Percentiles rank a stretch among this genome's conserved stretches.
Evolutionary conservation across 2,888 invertebrate genomes (phyloP).

Genomic region (Mycalesis mineus): DNA sequence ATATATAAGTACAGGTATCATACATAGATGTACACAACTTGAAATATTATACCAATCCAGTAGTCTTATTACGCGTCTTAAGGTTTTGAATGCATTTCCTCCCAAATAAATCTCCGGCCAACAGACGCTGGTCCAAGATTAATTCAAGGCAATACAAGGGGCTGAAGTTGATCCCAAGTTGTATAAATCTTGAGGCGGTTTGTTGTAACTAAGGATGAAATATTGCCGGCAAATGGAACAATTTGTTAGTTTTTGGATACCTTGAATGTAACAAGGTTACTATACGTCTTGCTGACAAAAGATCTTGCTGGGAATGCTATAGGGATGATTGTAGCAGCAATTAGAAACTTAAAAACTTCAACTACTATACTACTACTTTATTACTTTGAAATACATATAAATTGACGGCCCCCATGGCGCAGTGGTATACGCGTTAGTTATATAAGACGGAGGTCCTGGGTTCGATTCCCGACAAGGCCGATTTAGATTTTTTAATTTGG

Average conservation of each 20-base stretch:
- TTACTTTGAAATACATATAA: too few species aligned
- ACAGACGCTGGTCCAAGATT: conserved; percentile 4
- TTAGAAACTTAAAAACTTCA: too few species aligned
- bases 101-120: conserved; percentile 8
- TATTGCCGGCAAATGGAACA: conserved; percentile 11
- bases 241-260: conserved; percentile 13
- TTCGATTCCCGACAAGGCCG: too few species aligned
- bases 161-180: conserved; percentile 13
- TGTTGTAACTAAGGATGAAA: conserved; percentile 17
- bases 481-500: too few species aligned
- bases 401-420: too few species aligned
- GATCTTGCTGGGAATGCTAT: too few species aligned
- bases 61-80: conserved; percentile 1
- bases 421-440: too few species aligned
- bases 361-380: too few species aligned
- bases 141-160: conserved; percentile 15
- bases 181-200: conserved; percentile 15
- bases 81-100: conserved; percentile 13
- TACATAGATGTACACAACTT: too few species aligned
- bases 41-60: conserved; percentile 2
- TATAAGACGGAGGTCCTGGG: too few species aligned
- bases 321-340: too few species aligned
- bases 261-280: neutral
- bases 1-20: too few species aligned
- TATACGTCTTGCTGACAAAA: neutral